Evolutionary conservation across 2,797 vertebrate genomes (phyloP).

Genomic region (Eptatretus atami): DNA sequence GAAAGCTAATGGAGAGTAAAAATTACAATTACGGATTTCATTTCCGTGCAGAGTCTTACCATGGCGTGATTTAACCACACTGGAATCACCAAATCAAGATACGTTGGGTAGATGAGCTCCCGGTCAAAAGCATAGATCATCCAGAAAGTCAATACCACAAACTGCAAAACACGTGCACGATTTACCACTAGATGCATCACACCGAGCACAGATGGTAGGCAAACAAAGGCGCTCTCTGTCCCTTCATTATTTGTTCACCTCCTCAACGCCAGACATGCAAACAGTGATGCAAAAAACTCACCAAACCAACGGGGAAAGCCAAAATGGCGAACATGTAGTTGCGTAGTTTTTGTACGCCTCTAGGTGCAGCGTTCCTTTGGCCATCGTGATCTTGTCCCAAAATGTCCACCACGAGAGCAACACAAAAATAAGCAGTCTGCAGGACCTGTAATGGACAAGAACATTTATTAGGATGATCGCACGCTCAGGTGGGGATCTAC

Average conservation of each 20-base stretch:
- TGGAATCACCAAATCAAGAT: slow-evolving; percentile 13
- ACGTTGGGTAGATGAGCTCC: slow-evolving; percentile 15
- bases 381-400: slow-evolving; percentile 9
- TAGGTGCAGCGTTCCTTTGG: slow-evolving; percentile 7
- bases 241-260: background rate
- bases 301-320: slow-evolving; percentile 14
- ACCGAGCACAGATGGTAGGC: slow-evolving; percentile 1
- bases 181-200: background rate
- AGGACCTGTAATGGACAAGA: slow-evolving; percentile 11
- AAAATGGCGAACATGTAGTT: slow-evolving; percentile 12
- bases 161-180: slow-evolving; percentile 10
- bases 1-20: no score
- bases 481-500: background rate
- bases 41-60: slow-evolving; percentile 10
- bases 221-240: background rate
- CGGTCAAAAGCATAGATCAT: slow-evolving; percentile 13
- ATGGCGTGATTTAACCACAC: slow-evolving; percentile 15
- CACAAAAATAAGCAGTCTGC: slow-evolving; percentile 12
- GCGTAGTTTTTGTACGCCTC: slow-evolving; percentile 7
- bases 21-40: no score
- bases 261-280: background rate
- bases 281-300: slow-evolving; percentile 9
- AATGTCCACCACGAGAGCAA: slow-evolving; percentile 11
- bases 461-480: background rate
- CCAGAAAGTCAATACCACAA: slow-evolving; percentile 21